Percentiles rank a stretch among this genome's conserved stretches.
phyloP scores from a whole-genome alignment of 92 coral and sea anemone species.

The Siderastrea siderea region DNA sequence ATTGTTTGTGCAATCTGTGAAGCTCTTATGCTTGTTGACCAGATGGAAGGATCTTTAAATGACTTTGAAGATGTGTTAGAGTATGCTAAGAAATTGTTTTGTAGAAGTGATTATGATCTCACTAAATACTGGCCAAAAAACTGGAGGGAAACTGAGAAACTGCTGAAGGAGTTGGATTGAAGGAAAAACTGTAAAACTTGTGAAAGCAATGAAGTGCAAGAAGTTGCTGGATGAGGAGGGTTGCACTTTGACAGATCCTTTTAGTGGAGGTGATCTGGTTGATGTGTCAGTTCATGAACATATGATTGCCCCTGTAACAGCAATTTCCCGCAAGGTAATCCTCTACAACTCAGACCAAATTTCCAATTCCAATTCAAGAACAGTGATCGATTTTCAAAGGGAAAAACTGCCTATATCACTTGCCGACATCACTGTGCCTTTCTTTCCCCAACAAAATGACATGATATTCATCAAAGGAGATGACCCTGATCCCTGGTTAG shows the following conservation, averaged over 20 bases:
- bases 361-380: no score
- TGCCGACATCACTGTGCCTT: no score
- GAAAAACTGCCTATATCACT: no score
- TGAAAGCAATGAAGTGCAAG: not conserved
- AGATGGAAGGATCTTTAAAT: constrained; percentile 53
- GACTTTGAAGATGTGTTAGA: constrained; percentile 52
- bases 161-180: not conserved
- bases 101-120: constrained; percentile 35
- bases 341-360: no score
- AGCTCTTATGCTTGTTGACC: constrained; percentile 55
- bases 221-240: constrained; percentile 31
- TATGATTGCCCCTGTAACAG: constrained; percentile 24
- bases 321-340: not conserved
- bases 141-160: not conserved
- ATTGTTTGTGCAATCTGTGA: constrained; percentile 43
- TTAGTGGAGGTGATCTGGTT: constrained; percentile 17
- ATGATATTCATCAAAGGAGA: no score
- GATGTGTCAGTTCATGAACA: constrained; percentile 5
- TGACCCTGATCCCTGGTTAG: no score
- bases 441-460: no score
- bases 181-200: not conserved
- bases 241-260: constrained; percentile 11
- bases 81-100: constrained; percentile 54
- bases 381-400: no score
- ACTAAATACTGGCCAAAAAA: constrained; percentile 38